Conservation (phyloP, 2,888 invertebrate genomes). For the Diaphora mendica region DNA sequence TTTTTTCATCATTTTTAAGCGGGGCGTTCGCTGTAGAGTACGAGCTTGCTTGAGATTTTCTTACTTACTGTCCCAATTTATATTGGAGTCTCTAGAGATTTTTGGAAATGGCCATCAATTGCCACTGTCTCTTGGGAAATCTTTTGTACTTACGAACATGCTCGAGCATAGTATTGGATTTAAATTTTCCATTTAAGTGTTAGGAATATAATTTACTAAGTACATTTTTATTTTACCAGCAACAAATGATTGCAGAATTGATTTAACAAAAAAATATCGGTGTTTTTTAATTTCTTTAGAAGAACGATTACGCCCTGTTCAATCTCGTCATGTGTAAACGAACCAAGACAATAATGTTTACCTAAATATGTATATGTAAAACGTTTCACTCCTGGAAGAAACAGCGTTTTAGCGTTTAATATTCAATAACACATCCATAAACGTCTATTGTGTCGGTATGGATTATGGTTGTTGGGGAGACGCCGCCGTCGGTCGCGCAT, state of each 20-base stretch:
- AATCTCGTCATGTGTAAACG: conserved; percentile 45
- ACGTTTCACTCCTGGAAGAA: conserved; percentile 58
- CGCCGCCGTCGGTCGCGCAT: conserved; percentile 64
- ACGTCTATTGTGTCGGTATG: conserved; percentile 70
- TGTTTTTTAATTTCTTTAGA: background rate
- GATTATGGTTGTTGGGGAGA: conserved; percentile 67
- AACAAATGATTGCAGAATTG: background rate
- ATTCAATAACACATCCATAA: conserved; percentile 78
- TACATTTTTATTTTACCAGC: background rate
- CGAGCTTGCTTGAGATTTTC: background rate
- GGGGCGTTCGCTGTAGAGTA: background rate
- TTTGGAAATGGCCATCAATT: background rate
- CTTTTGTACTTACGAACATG: background rate
- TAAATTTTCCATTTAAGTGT: background rate
- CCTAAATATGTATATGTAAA: conserved; percentile 70
- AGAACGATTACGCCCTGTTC: background rate
- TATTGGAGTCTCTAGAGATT: background rate
- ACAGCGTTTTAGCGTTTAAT: conserved; percentile 66
- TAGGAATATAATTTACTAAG: background rate
- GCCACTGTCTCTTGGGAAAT: background rate
- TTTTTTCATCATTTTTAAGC: background rate
- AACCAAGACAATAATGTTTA: conserved; percentile 60
- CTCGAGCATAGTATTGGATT: background rate
- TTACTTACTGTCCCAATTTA: background rate
- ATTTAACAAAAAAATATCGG: background rate